Evolutionary conservation across 2,113 vertebrate species (phyloP), one percentile per base, ranked within the genome.

Genomic region (Lepus americanus): DNA sequence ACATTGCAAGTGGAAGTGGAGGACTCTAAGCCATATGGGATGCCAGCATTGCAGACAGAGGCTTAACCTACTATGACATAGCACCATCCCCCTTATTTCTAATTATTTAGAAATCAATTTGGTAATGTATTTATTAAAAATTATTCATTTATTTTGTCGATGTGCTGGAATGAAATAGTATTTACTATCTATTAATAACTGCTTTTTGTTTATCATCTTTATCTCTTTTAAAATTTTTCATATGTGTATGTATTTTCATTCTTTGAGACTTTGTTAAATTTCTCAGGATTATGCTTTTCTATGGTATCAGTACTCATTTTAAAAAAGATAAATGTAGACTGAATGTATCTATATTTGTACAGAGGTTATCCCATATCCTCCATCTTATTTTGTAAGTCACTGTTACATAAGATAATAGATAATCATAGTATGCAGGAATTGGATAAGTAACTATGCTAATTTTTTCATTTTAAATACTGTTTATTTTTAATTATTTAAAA

Each of bases 241-340:
- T 82, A 29, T 77, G 74, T 93, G n/a, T 66, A 70, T 86, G 12
- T 89, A 12, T 74, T 92, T 76, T 92, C 29, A 86, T 29, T 59
- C 3, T 89, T 73, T 86, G 29, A 33, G n/a, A 0, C 19, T 92
- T 82, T 9, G 63, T 66, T 95, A 72, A 87, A 82, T 78, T 90
- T 92, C 69, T 94, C 51, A 70, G 67, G 27, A 4, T 74, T 67
- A 77, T 69, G 63, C 10, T 89, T 93, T 81, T 78, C 6, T 39
- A 17, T 73, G n/a, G 17, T 23, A 36, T 89, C 63, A 53, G 55
- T 66, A 74, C 19, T 70, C 33, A 64, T 59, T 87, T 87, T 87
- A 17, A 59, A 59, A 59, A 59, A 59, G 55, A 59, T 44, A 93
- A 77, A 92, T 72, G 63, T 94, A 29, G 61, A 81, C 23, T 33